Evolutionary conservation across 1,140 invertebrate species (phyloP), one percentile per base, ranked within the genome.

Genomic region (Magallana angulata): DNA sequence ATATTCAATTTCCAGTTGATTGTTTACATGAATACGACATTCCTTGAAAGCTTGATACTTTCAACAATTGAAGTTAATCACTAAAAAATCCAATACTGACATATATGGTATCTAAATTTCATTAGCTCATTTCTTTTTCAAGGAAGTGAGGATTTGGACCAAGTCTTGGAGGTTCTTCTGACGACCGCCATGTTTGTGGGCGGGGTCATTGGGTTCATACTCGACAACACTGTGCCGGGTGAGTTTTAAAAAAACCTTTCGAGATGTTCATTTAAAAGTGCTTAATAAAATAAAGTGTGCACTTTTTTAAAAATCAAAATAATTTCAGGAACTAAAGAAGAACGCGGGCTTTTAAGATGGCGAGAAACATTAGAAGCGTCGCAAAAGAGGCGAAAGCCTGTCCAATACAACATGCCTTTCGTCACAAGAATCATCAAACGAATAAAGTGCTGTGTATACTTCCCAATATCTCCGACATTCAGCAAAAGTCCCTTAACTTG

Each of bases 161-260:
- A 97, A 76, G 96, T 97, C 0, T 92, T 98, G 9, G 96, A 96
- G 1, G 97, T 98, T 16, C 93, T 98, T 64, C 95, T 98, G 18
- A 97, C 97, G 24, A 98, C 97, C 0, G 97, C 97, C 24, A 98
- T 98, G 93, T 96, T 98, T 82, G 97, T 98, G 2, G 97, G 97
- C 0, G 97, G 97, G 1, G 90, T 97, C 2, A 90, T 97, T 0
- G 97, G 97, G 1, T 98, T 97, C 92, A 88, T 98, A 24, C 93
- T 98, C 85, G 98, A 98, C 93, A 98, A 98, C 93, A 94, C 97
- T 1, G 97, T 98, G 89, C 97, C 98, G 92, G 98, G 97, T 98
- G 85, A 87, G 85, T 57, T 71, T 5, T 4, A 16, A 16, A 64
- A 64, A 64, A 18, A 64, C 62, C 62, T 12, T 1, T 7, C 14